These are phyloP conservation scores for Epinephelus lanceolatus DNA, from an alignment of 2,113 vertebrate genomes.

Conservation along the genomic window DNA sequence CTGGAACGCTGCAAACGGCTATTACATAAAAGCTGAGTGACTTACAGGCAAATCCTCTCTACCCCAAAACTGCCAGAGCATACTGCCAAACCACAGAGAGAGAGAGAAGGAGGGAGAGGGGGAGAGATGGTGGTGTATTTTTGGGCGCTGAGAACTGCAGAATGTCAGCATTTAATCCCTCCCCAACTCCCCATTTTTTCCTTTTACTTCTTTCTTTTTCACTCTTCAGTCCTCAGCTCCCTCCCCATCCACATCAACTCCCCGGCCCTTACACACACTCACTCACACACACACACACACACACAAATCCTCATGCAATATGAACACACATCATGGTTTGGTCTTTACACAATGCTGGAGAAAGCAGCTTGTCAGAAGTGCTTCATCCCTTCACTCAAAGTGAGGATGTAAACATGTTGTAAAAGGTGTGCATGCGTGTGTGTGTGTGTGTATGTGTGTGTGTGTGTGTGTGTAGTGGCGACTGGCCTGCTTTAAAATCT, in stretches of 20 bases:
- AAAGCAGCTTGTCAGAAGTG: slow-evolving; percentile 18
- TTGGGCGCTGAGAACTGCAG: slow-evolving; percentile 65
- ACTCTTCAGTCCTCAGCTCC: slow-evolving; percentile 27
- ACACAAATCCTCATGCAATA: slow-evolving; percentile 1
- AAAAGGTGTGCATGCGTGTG: neutral
- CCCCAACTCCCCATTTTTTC: slow-evolving; percentile 59
- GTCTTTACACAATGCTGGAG: slow-evolving; percentile 8
- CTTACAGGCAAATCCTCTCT: slow-evolving; percentile 83
- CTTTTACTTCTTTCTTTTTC: slow-evolving; percentile 48
- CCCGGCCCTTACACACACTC: neutral
- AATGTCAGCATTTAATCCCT: slow-evolving; percentile 81
- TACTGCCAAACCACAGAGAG: slow-evolving; percentile 54
- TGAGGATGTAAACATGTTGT: slow-evolving; percentile 19
- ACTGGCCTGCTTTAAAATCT: slow-evolving; percentile 50
- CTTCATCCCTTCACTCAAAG: slow-evolving; percentile 13
- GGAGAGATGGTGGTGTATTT: slow-evolving; percentile 52
- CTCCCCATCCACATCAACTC: slow-evolving; percentile 15
- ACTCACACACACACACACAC: slow-evolving; percentile 10
- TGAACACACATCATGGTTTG: slow-evolving; percentile 4
- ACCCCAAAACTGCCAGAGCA: slow-evolving; percentile 69
- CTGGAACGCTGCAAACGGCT: slow-evolving; percentile 70
- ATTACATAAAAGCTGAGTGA: slow-evolving; percentile 81
- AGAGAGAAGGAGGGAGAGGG: slow-evolving; percentile 10
- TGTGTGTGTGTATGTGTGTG: neutral
- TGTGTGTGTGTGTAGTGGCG: neutral